Conservation (phyloP, 2,888 invertebrate genomes). For the Diabrotica balteata region DNA sequence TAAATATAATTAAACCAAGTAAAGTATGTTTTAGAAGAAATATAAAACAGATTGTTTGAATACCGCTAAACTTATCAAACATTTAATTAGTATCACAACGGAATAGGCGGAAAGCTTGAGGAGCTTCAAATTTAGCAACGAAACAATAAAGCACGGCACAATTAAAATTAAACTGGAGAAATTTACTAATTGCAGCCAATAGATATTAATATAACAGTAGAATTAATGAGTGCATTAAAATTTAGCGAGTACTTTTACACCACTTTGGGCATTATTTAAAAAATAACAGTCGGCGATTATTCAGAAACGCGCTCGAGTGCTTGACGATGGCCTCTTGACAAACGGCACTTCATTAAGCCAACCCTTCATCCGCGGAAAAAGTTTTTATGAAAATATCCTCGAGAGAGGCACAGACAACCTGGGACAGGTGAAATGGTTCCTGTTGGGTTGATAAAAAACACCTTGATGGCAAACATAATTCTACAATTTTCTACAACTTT, state of each 20-base stretch:
- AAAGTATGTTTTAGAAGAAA: too few species aligned
- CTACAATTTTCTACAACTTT: too few species aligned
- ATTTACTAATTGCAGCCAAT: constrained; percentile 30
- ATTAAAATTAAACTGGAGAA: constrained; percentile 22
- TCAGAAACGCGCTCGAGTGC: constrained; percentile 40
- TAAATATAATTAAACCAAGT: too few species aligned
- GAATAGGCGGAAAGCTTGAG: too few species aligned
- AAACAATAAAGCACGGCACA: neutral
- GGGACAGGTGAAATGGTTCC: constrained; percentile 13
- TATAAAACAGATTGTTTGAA: too few species aligned
- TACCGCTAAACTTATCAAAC: too few species aligned
- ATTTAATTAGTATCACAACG: too few species aligned
- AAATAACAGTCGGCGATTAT: constrained; percentile 44
- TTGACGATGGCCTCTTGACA: constrained; percentile 46
- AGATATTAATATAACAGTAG: constrained; percentile 18
- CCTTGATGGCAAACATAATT: too few species aligned
- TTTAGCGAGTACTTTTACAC: constrained; percentile 32
- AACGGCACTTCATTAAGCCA: constrained; percentile 49
- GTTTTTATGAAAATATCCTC: constrained; percentile 24
- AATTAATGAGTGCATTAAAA: constrained; percentile 38
- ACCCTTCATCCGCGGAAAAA: constrained; percentile 41
- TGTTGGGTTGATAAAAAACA: constrained; percentile 12
- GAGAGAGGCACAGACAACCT: constrained; percentile 20
- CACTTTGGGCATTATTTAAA: constrained; percentile 38
- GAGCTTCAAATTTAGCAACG: too few species aligned